phyloP scores from a whole-genome alignment of 2,797 vertebrate species.

The Hemibagrus guttatus region DNA sequence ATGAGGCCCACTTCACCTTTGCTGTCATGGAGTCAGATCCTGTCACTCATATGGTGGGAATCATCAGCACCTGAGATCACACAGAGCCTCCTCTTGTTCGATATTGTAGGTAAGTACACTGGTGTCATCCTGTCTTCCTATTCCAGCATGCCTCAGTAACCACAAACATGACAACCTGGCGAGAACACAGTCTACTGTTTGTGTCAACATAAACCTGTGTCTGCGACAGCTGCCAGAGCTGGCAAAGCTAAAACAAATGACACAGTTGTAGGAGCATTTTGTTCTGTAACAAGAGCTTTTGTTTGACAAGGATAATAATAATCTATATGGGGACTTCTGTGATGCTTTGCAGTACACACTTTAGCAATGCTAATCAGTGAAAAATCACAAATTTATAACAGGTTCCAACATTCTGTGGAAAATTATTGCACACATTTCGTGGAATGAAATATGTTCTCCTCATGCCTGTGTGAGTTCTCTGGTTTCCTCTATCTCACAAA shows the following conservation, averaged over 20 bases:
- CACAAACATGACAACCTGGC: constrained; percentile 11
- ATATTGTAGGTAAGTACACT: constrained; percentile 82
- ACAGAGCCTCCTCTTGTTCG: constrained; percentile 84
- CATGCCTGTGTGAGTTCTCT: background rate
- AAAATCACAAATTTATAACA: background rate
- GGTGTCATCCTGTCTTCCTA: background rate
- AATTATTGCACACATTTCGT: background rate
- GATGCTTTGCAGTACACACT: background rate
- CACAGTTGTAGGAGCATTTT: constrained; percentile 7
- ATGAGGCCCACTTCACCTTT: constrained; percentile 87
- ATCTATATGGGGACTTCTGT: background rate
- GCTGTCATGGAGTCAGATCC: constrained; percentile 94
- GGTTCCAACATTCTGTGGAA: background rate
- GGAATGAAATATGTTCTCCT: background rate
- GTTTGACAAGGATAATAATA: constrained; percentile 23
- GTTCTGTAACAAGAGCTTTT: background rate
- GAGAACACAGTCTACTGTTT: constrained; percentile 23
- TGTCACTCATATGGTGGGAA: constrained; percentile 93
- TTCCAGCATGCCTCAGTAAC: constrained; percentile 7
- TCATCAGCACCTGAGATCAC: constrained; percentile 86
- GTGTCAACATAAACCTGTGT: constrained; percentile 25
- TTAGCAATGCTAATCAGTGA: background rate
- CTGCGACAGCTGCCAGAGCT: constrained; percentile 12
- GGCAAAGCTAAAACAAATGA: constrained; percentile 10
- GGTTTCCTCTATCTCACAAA: background rate